phyloP scores from a whole-genome alignment of 2,113 vertebrate genomes.

The Bettongia penicillata region DNA sequence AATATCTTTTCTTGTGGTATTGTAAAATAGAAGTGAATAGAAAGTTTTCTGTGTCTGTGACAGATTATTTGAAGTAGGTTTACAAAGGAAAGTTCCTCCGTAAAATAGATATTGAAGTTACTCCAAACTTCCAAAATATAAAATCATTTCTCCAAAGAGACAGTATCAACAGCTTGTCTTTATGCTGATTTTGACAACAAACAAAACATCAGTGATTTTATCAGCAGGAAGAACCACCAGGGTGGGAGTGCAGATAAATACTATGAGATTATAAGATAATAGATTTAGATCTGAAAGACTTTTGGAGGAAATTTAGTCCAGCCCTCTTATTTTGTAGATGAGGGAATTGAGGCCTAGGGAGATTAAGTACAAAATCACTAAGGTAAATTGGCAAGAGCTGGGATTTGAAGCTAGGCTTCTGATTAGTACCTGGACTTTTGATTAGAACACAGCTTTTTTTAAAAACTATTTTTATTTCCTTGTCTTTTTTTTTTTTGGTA shows the following conservation, averaged over 20 bases:
- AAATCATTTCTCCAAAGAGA: constrained; percentile 9
- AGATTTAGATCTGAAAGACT: background rate
- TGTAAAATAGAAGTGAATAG: background rate
- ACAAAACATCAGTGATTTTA: background rate
- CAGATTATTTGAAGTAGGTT: background rate
- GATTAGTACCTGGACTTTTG: background rate
- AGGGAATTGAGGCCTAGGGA: background rate
- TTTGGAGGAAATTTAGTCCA: background rate
- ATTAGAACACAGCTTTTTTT: background rate
- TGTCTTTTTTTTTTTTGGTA: too few relatives aligned
- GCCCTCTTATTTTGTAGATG: background rate
- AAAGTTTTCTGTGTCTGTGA: background rate
- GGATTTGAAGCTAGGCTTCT: background rate
- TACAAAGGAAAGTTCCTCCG: background rate
- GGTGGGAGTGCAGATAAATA: background rate
- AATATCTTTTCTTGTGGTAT: background rate
- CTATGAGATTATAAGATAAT: background rate
- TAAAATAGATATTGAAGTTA: constrained; percentile 2
- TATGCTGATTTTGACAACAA: background rate
- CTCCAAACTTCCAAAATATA: background rate
- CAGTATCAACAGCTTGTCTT: background rate
- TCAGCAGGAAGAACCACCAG: background rate
- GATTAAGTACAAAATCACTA: background rate
- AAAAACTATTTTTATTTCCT: too few relatives aligned
- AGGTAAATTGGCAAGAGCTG: background rate